Conservation (phyloP, 2,888 invertebrate species). For the Dryobotodes eremita region DNA sequence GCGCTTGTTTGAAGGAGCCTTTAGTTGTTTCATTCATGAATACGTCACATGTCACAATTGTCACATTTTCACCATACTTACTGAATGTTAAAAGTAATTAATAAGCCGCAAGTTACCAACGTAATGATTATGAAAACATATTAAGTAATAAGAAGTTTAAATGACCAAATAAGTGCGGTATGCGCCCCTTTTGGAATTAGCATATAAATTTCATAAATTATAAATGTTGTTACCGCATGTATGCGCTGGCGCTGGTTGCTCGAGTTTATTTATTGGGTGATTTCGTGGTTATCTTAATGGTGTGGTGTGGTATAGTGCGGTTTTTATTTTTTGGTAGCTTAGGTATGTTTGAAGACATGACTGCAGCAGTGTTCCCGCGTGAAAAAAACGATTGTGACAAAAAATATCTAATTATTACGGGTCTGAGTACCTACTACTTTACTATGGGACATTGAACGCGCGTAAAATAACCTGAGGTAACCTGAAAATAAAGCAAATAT, state of each 20-base stretch:
- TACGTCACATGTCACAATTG: background rate
- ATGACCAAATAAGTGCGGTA: slow-evolving; percentile 63
- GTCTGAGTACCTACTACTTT: background rate
- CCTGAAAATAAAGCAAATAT: background rate
- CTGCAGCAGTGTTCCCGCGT: background rate
- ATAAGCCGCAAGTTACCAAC: slow-evolving; percentile 38
- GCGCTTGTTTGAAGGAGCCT: no score
- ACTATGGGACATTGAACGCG: background rate
- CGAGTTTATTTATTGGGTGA: slow-evolving; percentile 61
- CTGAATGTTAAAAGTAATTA: slow-evolving; percentile 27
- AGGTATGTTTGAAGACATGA: background rate
- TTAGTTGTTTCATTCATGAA: background rate
- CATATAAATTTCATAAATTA: slow-evolving; percentile 63
- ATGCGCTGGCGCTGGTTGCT: slow-evolving; percentile 13
- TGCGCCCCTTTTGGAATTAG: slow-evolving; percentile 58
- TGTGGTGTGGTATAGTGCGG: background rate
- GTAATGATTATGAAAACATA: slow-evolving; percentile 61
- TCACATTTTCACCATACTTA: background rate
- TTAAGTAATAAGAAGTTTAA: slow-evolving; percentile 65
- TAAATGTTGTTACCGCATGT: slow-evolving; percentile 47
- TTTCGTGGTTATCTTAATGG: slow-evolving; percentile 43
- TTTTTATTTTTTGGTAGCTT: slow-evolving; percentile 13
- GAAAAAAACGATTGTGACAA: background rate
- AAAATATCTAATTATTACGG: background rate
- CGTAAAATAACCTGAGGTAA: no score